phyloP scores from a whole-genome alignment of 1,140 invertebrate species.

The Drosophila tristis region DNA sequence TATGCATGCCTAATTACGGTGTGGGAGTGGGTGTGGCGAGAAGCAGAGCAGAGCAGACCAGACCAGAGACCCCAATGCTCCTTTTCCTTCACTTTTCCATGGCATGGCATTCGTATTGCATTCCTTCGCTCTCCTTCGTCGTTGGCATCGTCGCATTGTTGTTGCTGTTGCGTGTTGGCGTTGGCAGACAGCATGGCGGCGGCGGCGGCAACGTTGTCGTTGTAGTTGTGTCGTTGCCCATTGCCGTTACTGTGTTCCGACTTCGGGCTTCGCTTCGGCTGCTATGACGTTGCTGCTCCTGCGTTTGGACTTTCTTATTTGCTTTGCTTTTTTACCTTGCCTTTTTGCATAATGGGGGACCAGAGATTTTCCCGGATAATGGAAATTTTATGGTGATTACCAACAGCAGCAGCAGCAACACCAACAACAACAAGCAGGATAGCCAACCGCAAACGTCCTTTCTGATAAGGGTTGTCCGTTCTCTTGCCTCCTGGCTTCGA shows the following conservation, averaged over 20 bases:
- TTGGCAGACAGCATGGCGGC: slow-evolving; percentile 79
- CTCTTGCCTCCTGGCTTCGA: neutral
- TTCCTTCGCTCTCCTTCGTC: slow-evolving; percentile 43
- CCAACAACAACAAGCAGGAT: slow-evolving; percentile 19
- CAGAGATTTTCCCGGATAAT: slow-evolving; percentile 33
- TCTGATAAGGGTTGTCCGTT: slow-evolving; percentile 69
- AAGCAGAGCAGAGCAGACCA: slow-evolving; percentile 18
- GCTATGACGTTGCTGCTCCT: slow-evolving; percentile 43
- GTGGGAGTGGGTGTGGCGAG: slow-evolving; percentile 17
- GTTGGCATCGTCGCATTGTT: slow-evolving; percentile 43
- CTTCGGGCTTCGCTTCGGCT: slow-evolving; percentile 37
- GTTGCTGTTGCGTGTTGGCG: slow-evolving; percentile 76
- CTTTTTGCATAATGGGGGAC: slow-evolving; percentile 54
- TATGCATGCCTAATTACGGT: slow-evolving; percentile 10
- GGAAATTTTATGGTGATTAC: slow-evolving; percentile 68
- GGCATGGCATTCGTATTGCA: slow-evolving; percentile 46
- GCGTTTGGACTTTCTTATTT: slow-evolving; percentile 47
- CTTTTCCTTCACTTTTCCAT: slow-evolving; percentile 35
- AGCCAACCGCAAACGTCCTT: slow-evolving; percentile 73
- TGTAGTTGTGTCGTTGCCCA: slow-evolving; percentile 33
- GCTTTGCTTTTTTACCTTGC: slow-evolving; percentile 42
- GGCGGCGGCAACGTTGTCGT: slow-evolving; percentile 32
- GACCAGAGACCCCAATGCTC: slow-evolving; percentile 10
- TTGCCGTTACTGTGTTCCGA: slow-evolving; percentile 58
- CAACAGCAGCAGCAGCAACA: slow-evolving; percentile 10